Evolutionary conservation across 2,113 vertebrate species (phyloP).

Genomic region (Myiagra hebetior): DNA sequence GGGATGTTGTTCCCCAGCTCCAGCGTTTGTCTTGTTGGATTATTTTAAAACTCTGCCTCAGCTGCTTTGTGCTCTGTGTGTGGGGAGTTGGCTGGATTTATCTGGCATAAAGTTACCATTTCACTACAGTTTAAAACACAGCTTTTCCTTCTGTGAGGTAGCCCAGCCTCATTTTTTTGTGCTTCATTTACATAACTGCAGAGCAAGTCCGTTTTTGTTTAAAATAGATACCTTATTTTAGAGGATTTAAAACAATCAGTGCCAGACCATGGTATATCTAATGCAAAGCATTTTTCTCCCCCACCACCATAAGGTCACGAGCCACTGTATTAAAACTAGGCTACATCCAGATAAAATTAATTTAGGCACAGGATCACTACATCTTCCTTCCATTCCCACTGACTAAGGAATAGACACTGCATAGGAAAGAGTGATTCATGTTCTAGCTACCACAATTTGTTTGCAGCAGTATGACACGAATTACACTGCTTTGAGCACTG

Average conservation of each 20-base stretch:
- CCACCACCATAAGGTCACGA: not conserved
- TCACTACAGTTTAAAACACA: not conserved
- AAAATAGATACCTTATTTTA: not conserved
- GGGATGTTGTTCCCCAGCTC: not conserved
- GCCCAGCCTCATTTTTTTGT: not conserved
- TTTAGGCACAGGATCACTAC: not conserved
- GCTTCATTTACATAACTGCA: not conserved
- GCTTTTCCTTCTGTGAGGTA: not conserved
- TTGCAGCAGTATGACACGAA: not conserved
- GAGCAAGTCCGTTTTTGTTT: not conserved
- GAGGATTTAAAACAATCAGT: not conserved
- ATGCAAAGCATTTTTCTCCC: not conserved
- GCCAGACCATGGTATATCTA: not conserved
- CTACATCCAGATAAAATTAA: not conserved
- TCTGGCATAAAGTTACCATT: not conserved
- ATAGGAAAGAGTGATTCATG: not conserved
- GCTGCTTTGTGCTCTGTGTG: not conserved
- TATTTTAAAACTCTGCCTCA: not conserved
- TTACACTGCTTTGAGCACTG: not conserved
- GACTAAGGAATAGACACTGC: not conserved
- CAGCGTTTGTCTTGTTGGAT: not conserved
- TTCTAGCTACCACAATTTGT: not conserved
- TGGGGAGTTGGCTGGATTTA: not conserved
- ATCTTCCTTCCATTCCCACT: not conserved
- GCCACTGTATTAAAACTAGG: not conserved